Conservation (phyloP, 2,797 vertebrate genomes). For the Chanos chanos region DNA sequence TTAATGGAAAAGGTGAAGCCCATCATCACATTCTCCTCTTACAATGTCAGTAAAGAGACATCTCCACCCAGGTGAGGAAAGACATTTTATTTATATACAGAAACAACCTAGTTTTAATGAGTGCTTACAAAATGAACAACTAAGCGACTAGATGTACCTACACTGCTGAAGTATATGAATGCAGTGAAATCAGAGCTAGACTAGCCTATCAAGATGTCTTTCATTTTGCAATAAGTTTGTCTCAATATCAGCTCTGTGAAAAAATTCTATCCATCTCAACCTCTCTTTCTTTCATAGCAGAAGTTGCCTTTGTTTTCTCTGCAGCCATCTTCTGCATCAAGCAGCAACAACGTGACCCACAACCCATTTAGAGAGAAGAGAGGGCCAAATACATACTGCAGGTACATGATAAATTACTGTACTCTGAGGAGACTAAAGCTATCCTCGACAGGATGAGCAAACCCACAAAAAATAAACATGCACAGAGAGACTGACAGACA, state of each 20-base stretch:
- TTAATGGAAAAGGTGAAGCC: conserved; percentile 47
- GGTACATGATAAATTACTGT: conserved; percentile 53
- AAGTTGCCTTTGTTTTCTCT: background rate
- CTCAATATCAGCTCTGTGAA: too few relatives aligned
- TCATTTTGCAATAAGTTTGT: too few relatives aligned
- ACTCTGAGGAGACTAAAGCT: conserved; percentile 23
- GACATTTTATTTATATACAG: background rate
- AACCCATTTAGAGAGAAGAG: conserved; percentile 22
- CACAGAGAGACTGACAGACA: conserved; percentile 39
- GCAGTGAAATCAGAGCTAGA: too few relatives aligned
- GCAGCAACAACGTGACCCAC: conserved; percentile 25
- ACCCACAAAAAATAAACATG: conserved; percentile 53
- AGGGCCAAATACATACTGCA: conserved; percentile 31
- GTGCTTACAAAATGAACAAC: too few relatives aligned
- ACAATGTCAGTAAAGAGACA: conserved; percentile 9
- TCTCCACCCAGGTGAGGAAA: conserved; percentile 26
- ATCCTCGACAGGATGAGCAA: conserved; percentile 37
- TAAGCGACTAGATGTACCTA: too few relatives aligned
- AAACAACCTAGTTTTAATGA: background rate
- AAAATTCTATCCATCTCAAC: too few relatives aligned
- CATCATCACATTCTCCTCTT: conserved; percentile 30
- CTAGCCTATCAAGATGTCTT: too few relatives aligned
- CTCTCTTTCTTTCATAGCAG: too few relatives aligned
- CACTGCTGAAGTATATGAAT: too few relatives aligned
- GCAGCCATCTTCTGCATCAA: conserved; percentile 2